A percentile compares a stretch with the other conserved stretches of the same genome.
These are phyloP conservation scores for Platalea minor DNA, from an alignment of 2,797 vertebrate species.

Conservation along the genomic window DNA sequence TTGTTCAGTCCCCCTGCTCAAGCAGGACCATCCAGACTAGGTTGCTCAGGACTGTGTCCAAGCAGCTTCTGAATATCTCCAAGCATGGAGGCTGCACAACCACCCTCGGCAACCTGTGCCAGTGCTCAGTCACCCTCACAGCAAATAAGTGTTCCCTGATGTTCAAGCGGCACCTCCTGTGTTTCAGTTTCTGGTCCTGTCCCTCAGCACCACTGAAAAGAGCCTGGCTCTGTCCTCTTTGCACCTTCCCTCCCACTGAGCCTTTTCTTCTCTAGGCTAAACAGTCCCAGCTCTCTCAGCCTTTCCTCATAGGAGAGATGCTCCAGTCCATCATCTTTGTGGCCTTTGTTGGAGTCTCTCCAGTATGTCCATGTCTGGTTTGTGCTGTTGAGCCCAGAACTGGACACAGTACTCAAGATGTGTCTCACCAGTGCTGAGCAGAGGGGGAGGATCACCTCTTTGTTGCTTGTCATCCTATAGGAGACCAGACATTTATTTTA, in stretches of 20 bases:
- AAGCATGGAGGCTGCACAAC: not conserved
- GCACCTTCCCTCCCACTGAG: rapidly evolving
- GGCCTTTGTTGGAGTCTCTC: not conserved
- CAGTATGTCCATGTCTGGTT: not conserved
- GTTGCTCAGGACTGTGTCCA: not conserved
- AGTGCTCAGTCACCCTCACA: not conserved
- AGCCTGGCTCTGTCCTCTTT: not conserved
- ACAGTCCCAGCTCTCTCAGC: not conserved
- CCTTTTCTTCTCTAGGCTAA: not conserved
- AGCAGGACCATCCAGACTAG: not conserved
- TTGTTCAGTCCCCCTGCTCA: not conserved
- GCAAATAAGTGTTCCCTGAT: not conserved
- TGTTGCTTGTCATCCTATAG: not conserved
- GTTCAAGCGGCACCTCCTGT: not conserved
- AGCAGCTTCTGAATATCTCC: not conserved
- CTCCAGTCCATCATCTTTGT: too few species aligned
- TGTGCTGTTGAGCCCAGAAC: not conserved
- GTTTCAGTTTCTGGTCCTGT: not conserved
- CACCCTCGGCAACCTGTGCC: not conserved
- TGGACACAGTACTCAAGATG: not conserved
- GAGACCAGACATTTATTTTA: not conserved
- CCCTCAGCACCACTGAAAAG: not conserved
- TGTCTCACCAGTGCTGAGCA: not conserved
- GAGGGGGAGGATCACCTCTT: not conserved
- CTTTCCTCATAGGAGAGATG: not conserved